Conservation (phyloP, 2,888 invertebrate genomes). For the Synanthedon formicaeformis region DNA sequence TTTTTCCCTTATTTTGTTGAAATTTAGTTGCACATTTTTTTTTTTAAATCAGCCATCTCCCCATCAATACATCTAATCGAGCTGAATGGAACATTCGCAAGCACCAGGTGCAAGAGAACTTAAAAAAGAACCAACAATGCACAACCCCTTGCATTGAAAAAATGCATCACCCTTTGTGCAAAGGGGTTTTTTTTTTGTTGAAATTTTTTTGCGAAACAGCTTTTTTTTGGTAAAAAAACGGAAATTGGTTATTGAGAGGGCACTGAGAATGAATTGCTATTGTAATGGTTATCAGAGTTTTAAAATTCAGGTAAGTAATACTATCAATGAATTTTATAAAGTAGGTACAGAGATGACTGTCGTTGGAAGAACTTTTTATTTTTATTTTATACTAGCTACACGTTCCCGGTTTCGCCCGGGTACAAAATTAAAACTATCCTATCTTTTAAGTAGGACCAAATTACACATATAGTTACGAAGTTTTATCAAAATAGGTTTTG, state of each 20-base stretch:
- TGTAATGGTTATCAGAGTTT: neutral
- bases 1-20: no score
- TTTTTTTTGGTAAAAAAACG: neutral
- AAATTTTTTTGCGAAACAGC: neutral
- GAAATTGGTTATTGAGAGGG: neutral
- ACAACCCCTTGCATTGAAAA: neutral
- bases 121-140: neutral
- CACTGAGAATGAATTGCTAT: no score
- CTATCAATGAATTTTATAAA: neutral
- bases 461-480: no score
- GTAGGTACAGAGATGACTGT: no score
- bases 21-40: no score
- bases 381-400: no score
- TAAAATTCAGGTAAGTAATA: neutral
- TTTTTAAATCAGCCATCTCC: no score
- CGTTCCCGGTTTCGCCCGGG: no score
- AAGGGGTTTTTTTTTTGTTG: neutral
- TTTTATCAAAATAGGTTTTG: no score
- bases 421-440: no score
- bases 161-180: neutral
- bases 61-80: neutral
- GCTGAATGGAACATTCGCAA: neutral
- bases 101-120: neutral
- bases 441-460: no score
- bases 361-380: no score